A percentile compares a stretch with the other conserved stretches of the same genome.
phyloP scores from a whole-genome alignment of 2,113 vertebrate genomes.

The Scolopax mira region DNA sequence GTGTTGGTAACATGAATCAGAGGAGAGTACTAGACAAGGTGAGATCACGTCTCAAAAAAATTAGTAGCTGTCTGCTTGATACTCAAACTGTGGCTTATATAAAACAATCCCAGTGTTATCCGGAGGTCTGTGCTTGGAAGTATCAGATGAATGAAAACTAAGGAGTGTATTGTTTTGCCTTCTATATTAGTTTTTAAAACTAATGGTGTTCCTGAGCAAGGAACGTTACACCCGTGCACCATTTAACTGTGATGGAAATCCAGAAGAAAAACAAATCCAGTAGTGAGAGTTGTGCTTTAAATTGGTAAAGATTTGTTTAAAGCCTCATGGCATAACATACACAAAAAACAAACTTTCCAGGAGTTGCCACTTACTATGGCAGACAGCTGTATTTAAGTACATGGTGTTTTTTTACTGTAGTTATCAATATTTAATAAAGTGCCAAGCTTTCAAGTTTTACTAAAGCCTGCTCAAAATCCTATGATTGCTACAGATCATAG shows the following conservation, averaged over 20 bases:
- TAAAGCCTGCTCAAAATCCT: fast-evolving
- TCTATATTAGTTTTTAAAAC: background rate
- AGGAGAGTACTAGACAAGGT: background rate
- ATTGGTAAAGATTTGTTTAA: background rate
- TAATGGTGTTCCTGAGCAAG: background rate
- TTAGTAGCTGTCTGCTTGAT: background rate
- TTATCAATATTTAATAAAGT: background rate
- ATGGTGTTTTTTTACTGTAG: background rate
- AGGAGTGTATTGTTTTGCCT: background rate
- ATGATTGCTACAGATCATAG: fast-evolving
- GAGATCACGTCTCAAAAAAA: background rate
- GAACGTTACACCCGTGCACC: fast-evolving
- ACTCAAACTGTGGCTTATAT: fast-evolving
- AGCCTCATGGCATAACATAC: background rate
- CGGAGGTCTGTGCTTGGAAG: background rate
- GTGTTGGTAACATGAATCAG: background rate
- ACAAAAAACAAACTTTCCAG: background rate
- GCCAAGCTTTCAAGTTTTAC: too few relatives aligned
- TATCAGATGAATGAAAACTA: background rate
- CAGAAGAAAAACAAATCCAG: background rate
- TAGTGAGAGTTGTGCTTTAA: fast-evolving
- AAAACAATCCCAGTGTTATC: fast-evolving
- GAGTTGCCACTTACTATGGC: background rate
- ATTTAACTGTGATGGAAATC: background rate
- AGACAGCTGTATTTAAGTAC: fast-evolving